Conservation (phyloP, 2,113 vertebrate genomes). For the Syngnathus typhle region DNA sequence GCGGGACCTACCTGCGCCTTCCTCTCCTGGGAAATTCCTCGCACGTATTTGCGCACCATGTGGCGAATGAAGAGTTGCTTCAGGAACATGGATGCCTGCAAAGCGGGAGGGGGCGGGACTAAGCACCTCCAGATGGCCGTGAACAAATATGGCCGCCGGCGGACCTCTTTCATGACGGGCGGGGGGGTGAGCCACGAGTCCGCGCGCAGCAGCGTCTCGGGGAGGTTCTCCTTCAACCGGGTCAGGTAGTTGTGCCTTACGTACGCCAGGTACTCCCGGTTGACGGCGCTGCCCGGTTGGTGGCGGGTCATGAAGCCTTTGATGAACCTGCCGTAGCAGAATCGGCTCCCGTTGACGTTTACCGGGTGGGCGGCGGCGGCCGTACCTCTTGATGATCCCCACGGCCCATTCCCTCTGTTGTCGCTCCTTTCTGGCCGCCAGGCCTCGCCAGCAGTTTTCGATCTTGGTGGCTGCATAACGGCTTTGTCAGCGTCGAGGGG, state of each 20-base stretch:
- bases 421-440: conserved; percentile 79
- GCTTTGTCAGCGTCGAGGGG: too few relatives aligned
- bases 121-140: too few relatives aligned
- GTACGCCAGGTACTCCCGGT: conserved; percentile 77
- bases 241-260: conserved; percentile 79
- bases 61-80: conserved; percentile 74
- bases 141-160: background rate
- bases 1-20: conserved; percentile 76
- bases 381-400: conserved; percentile 81
- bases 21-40: conserved; percentile 68
- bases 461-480: conserved; percentile 79
- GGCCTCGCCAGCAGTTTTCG: conserved; percentile 85
- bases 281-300: conserved; percentile 70
- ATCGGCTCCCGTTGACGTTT: too few relatives aligned
- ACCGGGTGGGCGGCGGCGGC: too few relatives aligned
- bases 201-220: conserved; percentile 79
- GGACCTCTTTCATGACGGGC: conserved; percentile 77
- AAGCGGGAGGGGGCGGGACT: background rate
- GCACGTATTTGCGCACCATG: conserved; percentile 82
- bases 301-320: conserved; percentile 87
- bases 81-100: conserved; percentile 79
- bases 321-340: conserved; percentile 76
- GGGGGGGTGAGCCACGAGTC: conserved; percentile 84
- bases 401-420: conserved; percentile 83
- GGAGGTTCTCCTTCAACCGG: conserved; percentile 78